Base-by-base conservation (phyloP, 2,797 vertebrate genomes). In the Crenichthys baileyi region DNA sequence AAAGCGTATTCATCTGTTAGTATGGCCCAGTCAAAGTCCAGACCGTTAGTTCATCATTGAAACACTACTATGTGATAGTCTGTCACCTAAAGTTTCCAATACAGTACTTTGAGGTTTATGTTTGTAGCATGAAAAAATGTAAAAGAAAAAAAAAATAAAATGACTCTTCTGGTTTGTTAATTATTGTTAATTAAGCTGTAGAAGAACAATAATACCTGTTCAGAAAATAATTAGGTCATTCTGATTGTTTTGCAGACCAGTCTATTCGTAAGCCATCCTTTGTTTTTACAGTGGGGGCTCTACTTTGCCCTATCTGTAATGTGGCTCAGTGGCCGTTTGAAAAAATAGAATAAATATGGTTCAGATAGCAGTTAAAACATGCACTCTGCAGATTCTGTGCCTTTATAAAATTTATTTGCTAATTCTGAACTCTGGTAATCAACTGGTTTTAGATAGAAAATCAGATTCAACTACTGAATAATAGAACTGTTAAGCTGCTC, bases 301-400 rank as follows among this genome's bases (percentile, higher is more conserved):
- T 22, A 22, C 55, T 9, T 46, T 74, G 11, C 50, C 70, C 70
- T 53, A 41, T 39, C 8, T 67, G 16, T 67, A 41, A 41, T 12
- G 20, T 56, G 55, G 22, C 55, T 56, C 7, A 9, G 7, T 7
- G 24, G 18, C 22, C 3, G 48, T 55, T 76, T 82, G 80, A 85
- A 77, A 76, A 79, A 78, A 71, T 41, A 41, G 58, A 78, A 46
- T 76, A 70, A 77, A 61, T 67, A 55, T 55, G 22, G 20, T 55
- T 9, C 31, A 39, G 61, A 20, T 39, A 26, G 26, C n/a, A 26
- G n/a, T 29, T n/a, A 26, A 60, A 60, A 26, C 56, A 58, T 26
- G 11, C 56, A 13, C n/a, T 13, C 15, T 29, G n/a, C 12, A 18
- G 16, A 61, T 61, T 3, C 15, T 16, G 26, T 61, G 29, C 2